phyloP scores from a whole-genome alignment of 2,888 invertebrate genomes.

The Sinodicranocentrus sp. region DNA sequence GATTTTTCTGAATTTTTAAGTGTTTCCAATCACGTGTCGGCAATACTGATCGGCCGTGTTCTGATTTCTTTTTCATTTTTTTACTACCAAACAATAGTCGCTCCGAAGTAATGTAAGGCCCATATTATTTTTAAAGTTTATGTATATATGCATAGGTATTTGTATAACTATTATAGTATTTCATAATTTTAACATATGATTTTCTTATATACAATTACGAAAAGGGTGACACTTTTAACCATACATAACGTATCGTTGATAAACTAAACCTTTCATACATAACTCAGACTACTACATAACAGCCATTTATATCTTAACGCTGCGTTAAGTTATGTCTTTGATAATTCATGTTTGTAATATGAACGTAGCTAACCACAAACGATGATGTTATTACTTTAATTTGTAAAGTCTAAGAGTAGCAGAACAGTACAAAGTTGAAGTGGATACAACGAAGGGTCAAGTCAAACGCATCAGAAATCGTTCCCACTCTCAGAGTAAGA shows the following conservation, averaged over 20 bases:
- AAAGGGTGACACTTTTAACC: slow-evolving; percentile 25
- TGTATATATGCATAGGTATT: slow-evolving; percentile 30
- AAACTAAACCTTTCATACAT: slow-evolving; percentile 17
- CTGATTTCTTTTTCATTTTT: slow-evolving; percentile 15
- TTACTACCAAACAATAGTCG: slow-evolving; percentile 39
- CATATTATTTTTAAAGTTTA: slow-evolving; percentile 45
- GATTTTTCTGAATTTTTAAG: slow-evolving; percentile 1
- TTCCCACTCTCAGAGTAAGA: neutral
- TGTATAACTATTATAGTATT: slow-evolving; percentile 23
- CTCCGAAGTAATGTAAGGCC: slow-evolving; percentile 64
- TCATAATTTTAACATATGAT: slow-evolving; percentile 2
- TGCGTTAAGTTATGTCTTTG: slow-evolving; percentile 33
- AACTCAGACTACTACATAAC: slow-evolving; percentile 20
- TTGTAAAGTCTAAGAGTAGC: neutral
- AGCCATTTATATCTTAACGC: slow-evolving; percentile 13
- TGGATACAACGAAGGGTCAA: neutral
- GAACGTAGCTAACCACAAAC: slow-evolving; percentile 5
- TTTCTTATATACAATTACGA: slow-evolving; percentile 26
- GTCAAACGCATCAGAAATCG: neutral
- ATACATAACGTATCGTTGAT: slow-evolving; percentile 21
- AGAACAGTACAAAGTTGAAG: neutral
- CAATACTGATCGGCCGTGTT: slow-evolving; percentile 69
- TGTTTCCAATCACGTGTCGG: slow-evolving; percentile 55
- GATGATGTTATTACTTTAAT: neutral
- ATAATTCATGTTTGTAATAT: slow-evolving; percentile 35